A percentile compares a stretch with the other conserved stretches of the same genome.
Conservation (phyloP, 1,140 invertebrate species). For the Macrocentrus cingulum region DNA sequence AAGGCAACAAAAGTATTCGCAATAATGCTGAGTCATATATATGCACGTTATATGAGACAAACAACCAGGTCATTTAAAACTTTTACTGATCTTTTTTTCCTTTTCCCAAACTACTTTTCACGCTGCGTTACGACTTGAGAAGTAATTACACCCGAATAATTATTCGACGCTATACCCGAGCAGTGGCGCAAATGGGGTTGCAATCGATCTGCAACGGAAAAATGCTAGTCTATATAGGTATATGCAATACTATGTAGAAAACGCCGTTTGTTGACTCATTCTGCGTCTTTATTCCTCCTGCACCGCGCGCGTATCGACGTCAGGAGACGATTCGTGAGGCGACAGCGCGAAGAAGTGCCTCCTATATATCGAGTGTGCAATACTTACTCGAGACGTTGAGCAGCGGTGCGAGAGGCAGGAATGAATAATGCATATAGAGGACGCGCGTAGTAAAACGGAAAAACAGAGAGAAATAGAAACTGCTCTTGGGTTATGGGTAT, state of each 20-base stretch:
- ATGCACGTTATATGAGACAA: no score
- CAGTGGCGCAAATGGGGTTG: conserved; percentile 19
- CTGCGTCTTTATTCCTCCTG: conserved; percentile 3
- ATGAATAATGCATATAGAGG: conserved; percentile 29
- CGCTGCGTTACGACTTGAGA: conserved; percentile 23
- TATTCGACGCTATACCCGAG: conserved; percentile 26
- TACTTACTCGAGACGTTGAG: conserved; percentile 30
- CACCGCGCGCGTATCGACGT: background rate
- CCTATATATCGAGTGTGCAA: conserved; percentile 28
- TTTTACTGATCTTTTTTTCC: conserved; percentile 5
- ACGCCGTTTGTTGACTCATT: conserved; percentile 12
- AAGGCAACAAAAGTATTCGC: no score
- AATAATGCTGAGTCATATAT: no score
- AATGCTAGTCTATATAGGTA: conserved; percentile 3
- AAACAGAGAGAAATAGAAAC: conserved; percentile 20
- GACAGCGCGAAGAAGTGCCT: conserved; percentile 20
- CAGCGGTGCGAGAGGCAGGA: conserved; percentile 24
- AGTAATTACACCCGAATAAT: conserved; percentile 29
- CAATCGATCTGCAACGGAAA: conserved; percentile 26
- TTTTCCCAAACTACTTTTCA: conserved; percentile 11
- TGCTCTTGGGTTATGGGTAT: no score
- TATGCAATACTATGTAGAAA: conserved; percentile 1
- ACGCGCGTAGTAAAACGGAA: conserved; percentile 9
- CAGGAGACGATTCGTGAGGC: conserved; percentile 12
- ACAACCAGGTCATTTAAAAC: no score